These are phyloP conservation scores for Synergus umbraculus DNA, from an alignment of 2,888 invertebrate genomes.

Conservation along the genomic window DNA sequence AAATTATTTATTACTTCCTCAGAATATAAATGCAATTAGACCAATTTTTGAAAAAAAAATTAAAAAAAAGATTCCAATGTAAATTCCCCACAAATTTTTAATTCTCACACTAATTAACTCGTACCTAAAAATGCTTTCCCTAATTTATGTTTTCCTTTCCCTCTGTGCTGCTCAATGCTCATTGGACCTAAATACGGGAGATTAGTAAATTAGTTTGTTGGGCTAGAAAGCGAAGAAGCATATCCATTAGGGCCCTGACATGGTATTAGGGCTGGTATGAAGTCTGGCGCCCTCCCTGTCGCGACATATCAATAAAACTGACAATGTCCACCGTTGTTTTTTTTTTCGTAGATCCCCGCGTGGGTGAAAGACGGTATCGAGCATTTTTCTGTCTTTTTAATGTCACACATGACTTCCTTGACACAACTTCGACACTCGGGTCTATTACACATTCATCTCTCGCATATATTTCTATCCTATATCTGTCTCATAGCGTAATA, in stretches of 20 bases:
- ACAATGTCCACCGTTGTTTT: constrained; percentile 44
- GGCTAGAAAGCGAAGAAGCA: background rate
- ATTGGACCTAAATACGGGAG: background rate
- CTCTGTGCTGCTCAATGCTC: background rate
- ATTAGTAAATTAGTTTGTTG: background rate
- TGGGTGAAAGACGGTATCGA: background rate
- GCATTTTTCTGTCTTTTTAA: background rate
- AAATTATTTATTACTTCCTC: background rate
- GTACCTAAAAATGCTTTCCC: background rate
- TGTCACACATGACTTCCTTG: background rate
- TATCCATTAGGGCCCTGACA: background rate
- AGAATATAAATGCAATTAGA: background rate
- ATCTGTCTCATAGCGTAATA: no score
- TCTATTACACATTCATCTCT: no score
- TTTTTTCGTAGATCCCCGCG: constrained; percentile 38
- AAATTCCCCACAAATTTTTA: background rate
- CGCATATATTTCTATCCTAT: no score
- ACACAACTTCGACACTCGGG: no score
- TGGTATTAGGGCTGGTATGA: background rate
- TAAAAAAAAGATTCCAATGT: background rate
- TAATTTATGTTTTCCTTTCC: background rate
- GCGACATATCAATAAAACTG: constrained; percentile 67
- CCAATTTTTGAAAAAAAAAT: background rate
- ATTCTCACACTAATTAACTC: background rate
- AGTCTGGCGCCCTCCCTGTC: constrained; percentile 57